Conservation (phyloP, 2,797 vertebrate genomes). For the Heterohyrax brucei region DNA sequence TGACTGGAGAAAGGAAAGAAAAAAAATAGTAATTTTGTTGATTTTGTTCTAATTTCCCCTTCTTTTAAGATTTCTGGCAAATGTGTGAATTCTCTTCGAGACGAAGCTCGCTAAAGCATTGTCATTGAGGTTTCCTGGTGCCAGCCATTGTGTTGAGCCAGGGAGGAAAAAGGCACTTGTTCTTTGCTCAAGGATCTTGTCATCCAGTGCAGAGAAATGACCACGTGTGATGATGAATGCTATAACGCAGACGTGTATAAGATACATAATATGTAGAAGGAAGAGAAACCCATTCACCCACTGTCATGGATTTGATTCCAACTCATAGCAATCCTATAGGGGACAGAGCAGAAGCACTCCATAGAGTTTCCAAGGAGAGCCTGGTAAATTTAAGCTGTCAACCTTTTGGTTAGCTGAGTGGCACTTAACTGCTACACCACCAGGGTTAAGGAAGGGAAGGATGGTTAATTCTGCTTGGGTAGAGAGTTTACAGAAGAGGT, state of each 20-base stretch:
- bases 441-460: not conserved
- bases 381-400: too few relatives aligned
- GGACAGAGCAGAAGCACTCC: too few relatives aligned
- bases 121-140: not conserved
- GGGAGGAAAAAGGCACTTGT: not conserved
- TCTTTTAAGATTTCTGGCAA: slow-evolving; percentile 67
- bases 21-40: slow-evolving; percentile 43
- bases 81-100: not conserved
- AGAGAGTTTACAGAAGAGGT: not conserved
- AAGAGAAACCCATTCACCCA: not conserved
- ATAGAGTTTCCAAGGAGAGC: too few relatives aligned
- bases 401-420: too few relatives aligned
- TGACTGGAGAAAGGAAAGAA: slow-evolving; percentile 45
- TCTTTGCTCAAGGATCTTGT: not conserved
- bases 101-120: not conserved
- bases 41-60: slow-evolving; percentile 32
- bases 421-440: too few relatives aligned
- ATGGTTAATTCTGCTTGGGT: not conserved
- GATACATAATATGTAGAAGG: not conserved
- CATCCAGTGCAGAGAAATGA: not conserved
- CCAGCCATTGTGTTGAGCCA: not conserved
- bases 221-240: not conserved
- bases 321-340: too few relatives aligned
- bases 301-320: too few relatives aligned
- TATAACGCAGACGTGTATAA: too few relatives aligned